Percentiles rank a stretch among this genome's conserved stretches.
These are phyloP conservation scores for Drosophila busckii DNA, from an alignment of 1,140 invertebrate genomes.

Conservation along the genomic window DNA sequence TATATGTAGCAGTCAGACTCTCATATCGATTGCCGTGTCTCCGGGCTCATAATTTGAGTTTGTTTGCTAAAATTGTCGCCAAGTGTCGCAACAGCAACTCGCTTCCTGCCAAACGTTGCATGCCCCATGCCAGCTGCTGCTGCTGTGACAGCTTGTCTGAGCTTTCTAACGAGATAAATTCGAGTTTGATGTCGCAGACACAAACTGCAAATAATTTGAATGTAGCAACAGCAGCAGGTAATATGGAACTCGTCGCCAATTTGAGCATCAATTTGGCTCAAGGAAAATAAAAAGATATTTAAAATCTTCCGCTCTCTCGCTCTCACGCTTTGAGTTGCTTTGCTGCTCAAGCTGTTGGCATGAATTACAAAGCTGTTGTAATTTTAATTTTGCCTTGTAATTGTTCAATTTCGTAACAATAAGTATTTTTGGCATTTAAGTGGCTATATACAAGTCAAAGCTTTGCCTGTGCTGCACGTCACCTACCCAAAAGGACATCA, in stretches of 20 bases:
- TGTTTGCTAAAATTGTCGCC: constrained; percentile 69
- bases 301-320: too few species aligned
- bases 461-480: too few species aligned
- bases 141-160: constrained; percentile 61
- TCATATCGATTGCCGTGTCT: constrained; percentile 56
- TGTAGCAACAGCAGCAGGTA: constrained; percentile 58
- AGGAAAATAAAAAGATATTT: constrained; percentile 50
- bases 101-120: constrained; percentile 10
- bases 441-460: constrained; percentile 2
- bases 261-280: constrained; percentile 43
- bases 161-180: constrained; percentile 71
- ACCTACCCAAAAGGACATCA: too few species aligned
- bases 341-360: constrained; percentile 28
- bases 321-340: too few species aligned
- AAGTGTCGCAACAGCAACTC: constrained; percentile 61
- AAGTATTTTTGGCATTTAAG: constrained; percentile 38
- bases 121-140: constrained; percentile 14
- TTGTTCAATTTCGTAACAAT: constrained; percentile 20
- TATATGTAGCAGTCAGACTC: constrained; percentile 7
- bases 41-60: constrained; percentile 63
- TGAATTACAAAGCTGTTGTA: constrained; percentile 38
- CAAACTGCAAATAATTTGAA: constrained; percentile 61
- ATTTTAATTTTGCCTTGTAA: constrained; percentile 18
- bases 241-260: constrained; percentile 42
- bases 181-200: constrained; percentile 55